These are phyloP conservation scores for Aphidoletes aphidimyza DNA, from an alignment of 2,888 invertebrate genomes.

Conservation along the genomic window DNA sequence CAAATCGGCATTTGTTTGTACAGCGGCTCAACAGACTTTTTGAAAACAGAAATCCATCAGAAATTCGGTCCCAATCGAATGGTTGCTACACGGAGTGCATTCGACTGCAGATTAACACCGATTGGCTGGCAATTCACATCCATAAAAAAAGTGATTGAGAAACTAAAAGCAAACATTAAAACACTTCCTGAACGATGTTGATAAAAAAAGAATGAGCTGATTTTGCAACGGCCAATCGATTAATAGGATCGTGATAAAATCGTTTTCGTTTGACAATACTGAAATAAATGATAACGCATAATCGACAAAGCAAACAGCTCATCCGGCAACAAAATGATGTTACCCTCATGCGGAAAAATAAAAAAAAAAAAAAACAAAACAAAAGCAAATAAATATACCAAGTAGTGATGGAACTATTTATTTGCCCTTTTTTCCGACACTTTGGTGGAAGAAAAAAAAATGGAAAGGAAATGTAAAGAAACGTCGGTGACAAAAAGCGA, in stretches of 20 bases:
- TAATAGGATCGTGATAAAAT: slow-evolving; percentile 33
- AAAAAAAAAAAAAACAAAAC: too few species aligned
- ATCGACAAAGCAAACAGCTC: neutral
- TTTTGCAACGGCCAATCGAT: slow-evolving; percentile 1
- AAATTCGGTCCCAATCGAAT: neutral
- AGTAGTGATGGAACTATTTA: neutral
- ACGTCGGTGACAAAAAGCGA: neutral
- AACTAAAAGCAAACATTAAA: slow-evolving; percentile 1
- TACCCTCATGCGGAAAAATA: neutral
- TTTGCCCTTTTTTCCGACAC: neutral
- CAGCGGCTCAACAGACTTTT: neutral
- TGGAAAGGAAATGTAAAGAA: slow-evolving; percentile 20
- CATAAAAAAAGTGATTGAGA: neutral
- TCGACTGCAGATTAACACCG: neutral
- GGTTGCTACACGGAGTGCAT: neutral
- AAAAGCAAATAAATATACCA: neutral
- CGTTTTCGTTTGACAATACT: neutral
- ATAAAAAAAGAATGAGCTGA: neutral
- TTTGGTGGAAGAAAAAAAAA: neutral
- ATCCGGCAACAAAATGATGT: neutral
- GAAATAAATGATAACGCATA: neutral
- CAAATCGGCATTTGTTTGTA: slow-evolving; percentile 1
- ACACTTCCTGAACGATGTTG: neutral
- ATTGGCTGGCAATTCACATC: neutral
- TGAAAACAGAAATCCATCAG: neutral